Evolutionary conservation across 37 sponge, comb jelly and placozoan genomes (phyloP).

Genomic region (Oscarella lobularis): DNA sequence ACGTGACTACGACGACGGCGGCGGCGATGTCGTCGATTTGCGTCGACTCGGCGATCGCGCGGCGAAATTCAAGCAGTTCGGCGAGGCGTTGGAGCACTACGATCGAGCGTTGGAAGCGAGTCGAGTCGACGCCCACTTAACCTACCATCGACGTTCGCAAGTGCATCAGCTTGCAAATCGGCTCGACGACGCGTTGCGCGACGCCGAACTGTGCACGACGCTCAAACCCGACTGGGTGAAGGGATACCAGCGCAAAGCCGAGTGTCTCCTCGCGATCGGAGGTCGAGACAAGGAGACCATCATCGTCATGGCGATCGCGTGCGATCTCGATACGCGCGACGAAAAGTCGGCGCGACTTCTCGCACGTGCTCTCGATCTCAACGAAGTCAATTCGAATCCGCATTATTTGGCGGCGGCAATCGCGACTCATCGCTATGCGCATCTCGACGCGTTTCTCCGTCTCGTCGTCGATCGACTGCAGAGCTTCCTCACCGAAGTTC

Average conservation of each 20-base stretch:
- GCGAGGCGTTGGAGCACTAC: not conserved
- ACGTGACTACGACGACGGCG: not conserved
- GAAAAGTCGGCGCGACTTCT: not conserved
- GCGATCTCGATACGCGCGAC: not conserved
- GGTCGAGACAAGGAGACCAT: not conserved
- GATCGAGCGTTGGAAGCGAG: not conserved
- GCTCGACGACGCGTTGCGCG: not conserved
- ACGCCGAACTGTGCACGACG: not conserved
- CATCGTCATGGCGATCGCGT: not conserved
- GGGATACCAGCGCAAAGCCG: conserved; percentile 1
- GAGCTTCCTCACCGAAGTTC: too few relatives aligned
- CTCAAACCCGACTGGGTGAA: not conserved
- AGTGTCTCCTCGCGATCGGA: not conserved
- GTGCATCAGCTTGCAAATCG: not conserved
- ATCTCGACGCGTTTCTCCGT: too few relatives aligned
- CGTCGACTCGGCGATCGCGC: not conserved
- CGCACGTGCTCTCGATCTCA: not conserved
- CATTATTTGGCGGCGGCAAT: too few relatives aligned
- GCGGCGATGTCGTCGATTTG: not conserved
- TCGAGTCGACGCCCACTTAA: not conserved
- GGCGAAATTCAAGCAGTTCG: not conserved
- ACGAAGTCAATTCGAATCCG: too few relatives aligned
- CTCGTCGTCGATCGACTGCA: too few relatives aligned
- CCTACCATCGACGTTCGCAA: not conserved
- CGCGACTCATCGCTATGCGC: too few relatives aligned